Evolutionary conservation across 2,797 vertebrate genomes (phyloP).

Genomic region (Crypturellus tataupa): DNA sequence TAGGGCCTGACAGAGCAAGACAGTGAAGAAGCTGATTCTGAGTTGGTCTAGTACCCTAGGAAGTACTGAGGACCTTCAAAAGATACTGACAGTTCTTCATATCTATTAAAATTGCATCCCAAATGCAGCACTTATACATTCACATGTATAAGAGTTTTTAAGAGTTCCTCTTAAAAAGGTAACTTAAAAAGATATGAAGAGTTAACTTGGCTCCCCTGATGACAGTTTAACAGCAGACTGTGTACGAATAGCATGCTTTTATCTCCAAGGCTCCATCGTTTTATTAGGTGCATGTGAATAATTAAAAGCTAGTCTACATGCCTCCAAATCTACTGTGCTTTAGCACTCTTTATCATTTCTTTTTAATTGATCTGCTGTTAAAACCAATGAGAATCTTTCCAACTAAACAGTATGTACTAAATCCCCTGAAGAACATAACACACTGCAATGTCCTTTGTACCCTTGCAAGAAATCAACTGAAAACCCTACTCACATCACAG

Average conservation of each 20-base stretch:
- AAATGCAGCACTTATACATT: background rate
- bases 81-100: background rate
- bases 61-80: background rate
- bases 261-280: background rate
- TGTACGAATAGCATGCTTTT: background rate
- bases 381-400: background rate
- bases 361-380: background rate
- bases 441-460: rapidly evolving
- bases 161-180: background rate
- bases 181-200: background rate
- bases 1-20: background rate
- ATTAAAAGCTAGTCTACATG: background rate
- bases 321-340: background rate
- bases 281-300: background rate
- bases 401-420: rapidly evolving
- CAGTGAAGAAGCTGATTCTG: background rate
- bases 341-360: background rate
- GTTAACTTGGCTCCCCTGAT: background rate
- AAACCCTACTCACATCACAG: rapidly evolving
- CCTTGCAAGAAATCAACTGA: background rate
- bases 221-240: background rate
- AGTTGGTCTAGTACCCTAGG: background rate
- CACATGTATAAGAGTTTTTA: background rate
- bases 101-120: background rate
- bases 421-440: background rate